Base-by-base conservation (phyloP, 2,797 vertebrate genomes). In the Tenualosa thibaudeaui region DNA sequence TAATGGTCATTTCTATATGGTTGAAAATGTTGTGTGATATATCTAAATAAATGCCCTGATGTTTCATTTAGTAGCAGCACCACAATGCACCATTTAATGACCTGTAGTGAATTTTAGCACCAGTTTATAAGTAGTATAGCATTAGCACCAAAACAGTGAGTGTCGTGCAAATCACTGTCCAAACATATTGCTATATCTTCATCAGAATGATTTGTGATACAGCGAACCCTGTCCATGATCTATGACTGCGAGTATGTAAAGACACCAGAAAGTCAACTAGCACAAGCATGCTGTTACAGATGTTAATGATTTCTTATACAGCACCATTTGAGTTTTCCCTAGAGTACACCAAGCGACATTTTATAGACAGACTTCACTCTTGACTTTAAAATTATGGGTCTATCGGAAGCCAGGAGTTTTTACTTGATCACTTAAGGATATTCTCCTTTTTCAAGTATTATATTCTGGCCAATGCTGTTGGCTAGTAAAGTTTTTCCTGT, bases 21-120 rank as follows among this genome's bases (percentile, higher is more conserved):
- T 37, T 68, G 12, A 1, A 68, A 26, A 68, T 31, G 10, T 26
- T 31, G 31, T 37, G 13, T 31, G 65, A 37, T 71, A 71, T 71
- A 4, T 37, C 26, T 12, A 26, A 9, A 24, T n/a, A 75, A 78
- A 2, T 46, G 37, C 71, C 40, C 37, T 78, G 71, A 78, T 46
- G 40, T 22, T 43, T 78, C 19, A 78, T 19, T 22, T 37, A 75
- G 37, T 75, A 75, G 68, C 68, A 78, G 71, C 71, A 78, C 40
- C 71, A 78, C 17, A 46, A 46, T 46, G 5, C 8, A 78, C 7
- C 31, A 43, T 37, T 75, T 15, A 75, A 75, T 78, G 71, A 43
- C 71, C 71, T 78, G 71, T 46, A 46, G 71, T 78, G 4, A 19
- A 46, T 40, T 78, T 43, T 2, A 78, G 71, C 71, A 78, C 71